phyloP scores from a whole-genome alignment of 2,113 vertebrate species.

The Recurvirostra avosetta region DNA sequence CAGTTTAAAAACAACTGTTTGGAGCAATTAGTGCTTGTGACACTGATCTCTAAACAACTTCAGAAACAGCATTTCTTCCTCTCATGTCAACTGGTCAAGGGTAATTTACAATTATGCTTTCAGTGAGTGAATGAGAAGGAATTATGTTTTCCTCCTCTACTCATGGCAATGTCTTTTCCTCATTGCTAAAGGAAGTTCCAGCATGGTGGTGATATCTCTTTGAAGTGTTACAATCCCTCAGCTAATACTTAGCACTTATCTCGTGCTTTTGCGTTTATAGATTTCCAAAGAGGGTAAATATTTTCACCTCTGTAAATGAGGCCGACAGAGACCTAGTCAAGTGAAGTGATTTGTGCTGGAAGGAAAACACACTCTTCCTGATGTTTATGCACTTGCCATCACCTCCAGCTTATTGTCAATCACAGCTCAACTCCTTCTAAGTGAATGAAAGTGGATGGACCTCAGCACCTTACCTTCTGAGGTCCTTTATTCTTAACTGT shows the following conservation, averaged over 20 bases:
- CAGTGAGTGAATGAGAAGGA: neutral
- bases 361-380: neutral
- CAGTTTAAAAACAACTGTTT: neutral
- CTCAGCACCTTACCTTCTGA: neutral
- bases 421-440: neutral
- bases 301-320: conserved; percentile 18
- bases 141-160: neutral
- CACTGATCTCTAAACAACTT: neutral
- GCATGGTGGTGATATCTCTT: neutral
- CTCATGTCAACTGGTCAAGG: neutral
- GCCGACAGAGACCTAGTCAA: neutral
- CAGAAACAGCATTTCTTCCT: neutral
- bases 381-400: neutral
- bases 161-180: neutral
- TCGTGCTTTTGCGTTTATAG: neutral
- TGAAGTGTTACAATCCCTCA: neutral
- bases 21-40: neutral
- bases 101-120: neutral
- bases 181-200: conserved; percentile 6
- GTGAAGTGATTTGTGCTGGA: neutral
- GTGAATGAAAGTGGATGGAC: neutral
- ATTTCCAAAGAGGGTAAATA: conserved; percentile 13
- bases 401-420: neutral
- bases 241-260: neutral
- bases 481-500: neutral